Evolutionary conservation across 2,888 invertebrate genomes (phyloP), one percentile per base, ranked within the genome.

Genomic region (Torymus texanus): DNA sequence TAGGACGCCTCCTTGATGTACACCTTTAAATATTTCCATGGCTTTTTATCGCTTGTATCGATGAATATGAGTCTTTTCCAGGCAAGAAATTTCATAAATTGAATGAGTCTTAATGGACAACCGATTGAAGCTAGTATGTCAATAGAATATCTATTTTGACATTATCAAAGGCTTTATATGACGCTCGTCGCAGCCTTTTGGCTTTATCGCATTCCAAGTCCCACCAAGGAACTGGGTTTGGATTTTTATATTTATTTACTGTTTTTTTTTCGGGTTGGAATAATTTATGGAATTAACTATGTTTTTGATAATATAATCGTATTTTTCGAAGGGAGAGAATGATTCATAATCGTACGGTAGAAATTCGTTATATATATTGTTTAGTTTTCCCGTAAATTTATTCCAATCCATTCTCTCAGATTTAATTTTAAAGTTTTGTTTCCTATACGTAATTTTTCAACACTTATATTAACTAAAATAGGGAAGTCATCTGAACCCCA

Each of bases 371-470:
- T 18, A 66, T 1, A 21, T 21, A 24, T 11, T 61, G 24, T 61
- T 11, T 10, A 18, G 4, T 50, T 41, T 13, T 70, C 24, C 14
- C 71, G 18, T 29, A 24, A 53, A 29, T 62, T 14, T 29, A 5
- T 66, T 3, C 82, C 80, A 82, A 16, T 83, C 68, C 11, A 80
- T 83, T 53, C 41, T 12, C 50, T 58, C 53, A 12, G 79, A 79
- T 11, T 72, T 67, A 1, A 82, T 55, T 79, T 79, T 82, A 12
- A 83, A 79, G 2, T 75, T 61, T 59, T 75, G n/a, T n/a, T n/a
- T n/a, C n/a, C n/a, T n/a, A n/a, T n/a, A n/a, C n/a, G n/a, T n/a
- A n/a, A n/a, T n/a, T n/a, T n/a, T n/a, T n/a, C n/a, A n/a, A n/a
- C n/a, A n/a, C n/a, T n/a, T n/a, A n/a, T n/a, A n/a, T 70, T 75